Evolutionary conservation across 1,140 invertebrate species (phyloP).

Genomic region (Cyrtorhinus lividipennis): DNA sequence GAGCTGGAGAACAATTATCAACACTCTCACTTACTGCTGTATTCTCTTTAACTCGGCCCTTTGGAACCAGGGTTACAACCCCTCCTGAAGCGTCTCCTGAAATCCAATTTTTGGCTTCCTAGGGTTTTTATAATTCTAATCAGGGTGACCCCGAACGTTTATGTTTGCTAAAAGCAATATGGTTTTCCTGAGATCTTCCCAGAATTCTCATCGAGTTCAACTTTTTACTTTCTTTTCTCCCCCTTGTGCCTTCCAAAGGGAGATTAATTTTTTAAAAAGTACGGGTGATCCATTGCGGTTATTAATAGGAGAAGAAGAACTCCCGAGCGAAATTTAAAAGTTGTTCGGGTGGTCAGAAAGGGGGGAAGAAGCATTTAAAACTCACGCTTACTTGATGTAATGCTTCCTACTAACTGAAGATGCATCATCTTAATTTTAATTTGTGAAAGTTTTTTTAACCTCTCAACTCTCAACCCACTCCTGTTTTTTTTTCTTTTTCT

Average conservation of each 20-base stretch:
- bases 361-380: not conserved
- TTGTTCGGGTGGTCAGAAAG: conserved; percentile 7
- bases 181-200: too few relatives aligned
- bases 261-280: not conserved
- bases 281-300: not conserved
- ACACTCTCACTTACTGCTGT: too few relatives aligned
- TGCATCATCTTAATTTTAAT: conserved; percentile 1
- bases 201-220: not conserved
- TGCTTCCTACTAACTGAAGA: not conserved
- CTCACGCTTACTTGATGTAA: not conserved
- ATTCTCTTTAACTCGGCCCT: too few relatives aligned
- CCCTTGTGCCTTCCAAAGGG: not conserved
- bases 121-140: too few relatives aligned
- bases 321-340: conserved; percentile 15
- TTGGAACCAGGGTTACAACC: too few relatives aligned
- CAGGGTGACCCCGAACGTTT: too few relatives aligned
- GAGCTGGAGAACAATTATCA: too few relatives aligned
- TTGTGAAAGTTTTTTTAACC: not conserved
- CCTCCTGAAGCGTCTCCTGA: too few relatives aligned
- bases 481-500: too few relatives aligned
- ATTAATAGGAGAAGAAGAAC: conserved; percentile 13
- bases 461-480: too few relatives aligned
- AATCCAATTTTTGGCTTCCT: too few relatives aligned
- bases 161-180: too few relatives aligned
- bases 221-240: not conserved